These are phyloP conservation scores for Pegoplata infirma DNA, from an alignment of 2,888 invertebrate species.

Conservation along the genomic window DNA sequence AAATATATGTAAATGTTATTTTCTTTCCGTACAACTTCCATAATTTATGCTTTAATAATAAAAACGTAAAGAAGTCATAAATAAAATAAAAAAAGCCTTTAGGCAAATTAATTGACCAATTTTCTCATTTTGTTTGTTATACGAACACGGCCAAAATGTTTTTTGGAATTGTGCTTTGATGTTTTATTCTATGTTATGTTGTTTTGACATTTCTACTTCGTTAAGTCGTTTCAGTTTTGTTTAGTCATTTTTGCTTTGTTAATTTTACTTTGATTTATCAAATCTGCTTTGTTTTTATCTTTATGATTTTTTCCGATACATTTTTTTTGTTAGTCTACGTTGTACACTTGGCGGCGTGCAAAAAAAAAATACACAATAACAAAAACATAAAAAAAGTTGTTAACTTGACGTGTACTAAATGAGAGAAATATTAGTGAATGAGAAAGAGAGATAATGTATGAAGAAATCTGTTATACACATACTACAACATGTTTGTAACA, in stretches of 20 bases:
- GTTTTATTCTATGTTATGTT: constrained; percentile 6
- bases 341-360: constrained; percentile 21
- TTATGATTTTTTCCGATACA: not conserved
- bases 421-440: not conserved
- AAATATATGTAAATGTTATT: not conserved
- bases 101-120: constrained; percentile 50
- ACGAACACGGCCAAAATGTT: not conserved
- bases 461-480: not conserved
- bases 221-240: constrained; percentile 24
- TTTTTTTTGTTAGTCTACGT: constrained; percentile 4
- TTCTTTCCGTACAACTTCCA: constrained; percentile 13
- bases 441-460: not conserved
- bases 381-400: constrained; percentile 15
- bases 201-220: constrained; percentile 51
- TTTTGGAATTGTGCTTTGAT: constrained; percentile 18
- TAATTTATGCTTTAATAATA: constrained; percentile 19
- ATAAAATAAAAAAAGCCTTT: constrained; percentile 34
- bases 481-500: not conserved
- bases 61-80: constrained; percentile 30
- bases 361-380: constrained; percentile 16
- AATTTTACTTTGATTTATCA: no score
- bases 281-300: no score
- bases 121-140: constrained; percentile 28
- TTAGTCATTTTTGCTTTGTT: constrained; percentile 49
- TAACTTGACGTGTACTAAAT: constrained; percentile 16